These are phyloP conservation scores for Temnothorax unifasciatus DNA, from an alignment of 2,888 invertebrate genomes.

Conservation along the genomic window DNA sequence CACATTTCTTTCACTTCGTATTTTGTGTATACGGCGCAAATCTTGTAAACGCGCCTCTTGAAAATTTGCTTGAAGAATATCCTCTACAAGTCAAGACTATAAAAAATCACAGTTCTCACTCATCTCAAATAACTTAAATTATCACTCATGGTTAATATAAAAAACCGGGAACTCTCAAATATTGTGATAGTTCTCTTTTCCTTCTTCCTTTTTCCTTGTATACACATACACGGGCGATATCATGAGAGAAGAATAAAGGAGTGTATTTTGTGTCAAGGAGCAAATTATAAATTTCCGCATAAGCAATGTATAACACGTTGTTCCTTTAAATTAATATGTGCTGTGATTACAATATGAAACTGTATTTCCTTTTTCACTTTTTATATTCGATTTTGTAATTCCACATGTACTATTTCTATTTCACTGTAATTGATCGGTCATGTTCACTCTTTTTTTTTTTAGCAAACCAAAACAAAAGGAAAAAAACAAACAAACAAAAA, in stretches of 20 bases:
- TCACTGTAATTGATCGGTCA: constrained; percentile 13
- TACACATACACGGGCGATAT: background rate
- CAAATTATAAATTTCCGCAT: constrained; percentile 43
- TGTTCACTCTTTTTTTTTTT: constrained; percentile 5
- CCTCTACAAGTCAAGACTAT: constrained; percentile 77
- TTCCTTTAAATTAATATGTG: constrained; percentile 37
- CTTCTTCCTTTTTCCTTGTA: background rate
- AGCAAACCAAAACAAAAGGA: constrained; percentile 24
- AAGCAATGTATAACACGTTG: constrained; percentile 27
- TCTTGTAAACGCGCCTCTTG: constrained; percentile 75
- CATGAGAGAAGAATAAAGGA: constrained; percentile 32
- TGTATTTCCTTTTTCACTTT: constrained; percentile 17
- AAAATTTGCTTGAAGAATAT: constrained; percentile 73
- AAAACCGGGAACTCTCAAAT: constrained; percentile 66
- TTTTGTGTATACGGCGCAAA: constrained; percentile 75
- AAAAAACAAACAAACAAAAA: constrained; percentile 3
- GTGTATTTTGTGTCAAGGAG: constrained; percentile 19
- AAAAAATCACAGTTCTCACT: constrained; percentile 78
- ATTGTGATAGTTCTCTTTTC: constrained; percentile 59
- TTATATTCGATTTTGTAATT: constrained; percentile 40
- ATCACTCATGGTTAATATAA: constrained; percentile 70
- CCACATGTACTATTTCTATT: constrained; percentile 37
- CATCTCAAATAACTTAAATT: constrained; percentile 75
- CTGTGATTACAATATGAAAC: constrained; percentile 44
- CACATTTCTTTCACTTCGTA: constrained; percentile 66